Base-by-base conservation (phyloP, 2,113 vertebrate genomes). In the Verasper variegatus region DNA sequence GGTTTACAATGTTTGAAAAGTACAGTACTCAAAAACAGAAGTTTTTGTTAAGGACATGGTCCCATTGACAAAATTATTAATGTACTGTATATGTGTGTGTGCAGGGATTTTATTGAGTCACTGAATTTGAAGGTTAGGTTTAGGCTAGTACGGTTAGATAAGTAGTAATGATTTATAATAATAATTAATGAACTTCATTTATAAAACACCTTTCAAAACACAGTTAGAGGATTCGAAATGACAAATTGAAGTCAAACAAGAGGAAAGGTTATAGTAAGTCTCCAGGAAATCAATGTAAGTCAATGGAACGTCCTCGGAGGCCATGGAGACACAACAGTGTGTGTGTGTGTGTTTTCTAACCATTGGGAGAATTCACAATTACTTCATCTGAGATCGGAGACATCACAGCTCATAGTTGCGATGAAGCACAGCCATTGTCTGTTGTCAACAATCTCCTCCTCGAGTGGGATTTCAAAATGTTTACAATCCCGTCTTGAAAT, bases 351-450 rank as follows among this genome's bases (percentile, higher is more conserved):
- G 27, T 35, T 35, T 60, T 60, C 26, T 78, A 35, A 45, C 37
- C 58, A 52, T 73, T 63, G 65, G 70, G 21, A 71, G 82, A 68
- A 83, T 83, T 69, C 73, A 51, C 55, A 74, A 66, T 67, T 51
- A 27, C 10, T 68, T 31, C 8, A 62, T 77, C 58, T 75, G 49
- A 65, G 63, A 83, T 72, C 59, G 24, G 24, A 85, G 65, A 71
- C 74, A 77, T 82, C 66, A 75, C 56, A 82, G 54, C 45, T 63
- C 51, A n/a, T 58, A 24, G 60, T 21, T 59, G 42, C 74, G 63
- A 83, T 60, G 55, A 20, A 20, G 31, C 71, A 9, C 71, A 60
- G 42, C 59, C 52, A 76, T 72, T 84, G 71, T 88, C 78, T 80
- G 51, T 78, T 70, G 81, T 80, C 59, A 56, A 52, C 37, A n/a